Percentiles rank a stretch among this genome's conserved stretches.
Conservation (phyloP, 2,113 vertebrate species). For the Callithrix jacchus region DNA sequence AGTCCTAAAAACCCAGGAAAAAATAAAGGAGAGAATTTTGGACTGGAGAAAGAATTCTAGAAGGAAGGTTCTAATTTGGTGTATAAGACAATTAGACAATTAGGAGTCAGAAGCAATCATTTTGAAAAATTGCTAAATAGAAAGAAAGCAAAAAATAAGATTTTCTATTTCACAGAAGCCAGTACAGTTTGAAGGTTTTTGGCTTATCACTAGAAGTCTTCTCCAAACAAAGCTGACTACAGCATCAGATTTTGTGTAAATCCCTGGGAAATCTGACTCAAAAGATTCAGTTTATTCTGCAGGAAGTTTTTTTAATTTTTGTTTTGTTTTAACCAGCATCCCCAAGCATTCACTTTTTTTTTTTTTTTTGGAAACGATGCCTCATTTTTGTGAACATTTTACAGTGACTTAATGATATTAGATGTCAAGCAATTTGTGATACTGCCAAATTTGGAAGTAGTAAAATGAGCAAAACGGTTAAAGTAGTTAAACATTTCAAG, state of each 20-base stretch:
- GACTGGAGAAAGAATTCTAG: neutral
- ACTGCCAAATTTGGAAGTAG: neutral
- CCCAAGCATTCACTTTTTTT: neutral
- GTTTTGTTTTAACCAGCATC: neutral
- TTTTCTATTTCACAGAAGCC: neutral
- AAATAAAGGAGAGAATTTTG: slow-evolving; percentile 1
- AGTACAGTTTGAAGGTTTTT: neutral
- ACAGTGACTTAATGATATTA: neutral
- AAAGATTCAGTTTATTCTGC: neutral
- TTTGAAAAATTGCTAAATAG: slow-evolving; percentile 34
- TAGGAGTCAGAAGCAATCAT: slow-evolving; percentile 32
- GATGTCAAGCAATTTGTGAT: slow-evolving; percentile 2
- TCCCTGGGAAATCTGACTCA: neutral
- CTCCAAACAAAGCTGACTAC: neutral
- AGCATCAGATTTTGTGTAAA: neutral
- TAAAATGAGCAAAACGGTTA: slow-evolving; percentile 1
- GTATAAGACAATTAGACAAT: neutral
- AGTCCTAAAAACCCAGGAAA: neutral
- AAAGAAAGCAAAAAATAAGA: neutral
- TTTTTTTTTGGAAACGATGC: neutral
- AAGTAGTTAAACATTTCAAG: slow-evolving; percentile 35
- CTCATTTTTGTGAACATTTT: slow-evolving; percentile 18
- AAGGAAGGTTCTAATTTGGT: neutral
- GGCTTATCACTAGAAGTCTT: neutral
- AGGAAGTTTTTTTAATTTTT: neutral